phyloP scores from a whole-genome alignment of 2,797 vertebrate species.

The Semotilus atromaculatus region DNA sequence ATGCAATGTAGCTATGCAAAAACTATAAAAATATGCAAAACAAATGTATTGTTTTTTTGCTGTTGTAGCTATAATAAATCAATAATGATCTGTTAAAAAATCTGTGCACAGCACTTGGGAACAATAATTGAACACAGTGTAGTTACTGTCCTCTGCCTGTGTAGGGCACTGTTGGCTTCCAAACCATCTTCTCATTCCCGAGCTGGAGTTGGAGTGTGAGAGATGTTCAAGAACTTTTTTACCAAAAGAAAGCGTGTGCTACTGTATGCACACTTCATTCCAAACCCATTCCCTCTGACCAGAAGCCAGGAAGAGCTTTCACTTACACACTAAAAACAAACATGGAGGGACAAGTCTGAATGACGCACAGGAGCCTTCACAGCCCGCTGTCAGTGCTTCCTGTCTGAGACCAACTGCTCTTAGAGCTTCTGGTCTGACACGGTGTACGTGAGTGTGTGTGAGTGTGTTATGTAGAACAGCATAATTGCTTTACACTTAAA shows the following conservation, averaged over 20 bases:
- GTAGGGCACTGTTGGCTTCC: slow-evolving; percentile 55
- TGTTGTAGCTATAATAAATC: not conserved
- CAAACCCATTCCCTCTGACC: slow-evolving; percentile 48
- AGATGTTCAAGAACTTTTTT: slow-evolving; percentile 28
- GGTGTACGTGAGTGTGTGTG: slow-evolving; percentile 2
- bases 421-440: slow-evolving; percentile 17
- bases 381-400: slow-evolving; percentile 57
- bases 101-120: not conserved
- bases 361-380: slow-evolving; percentile 62
- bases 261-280: slow-evolving; percentile 57
- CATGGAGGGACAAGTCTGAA: slow-evolving; percentile 50
- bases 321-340: slow-evolving; percentile 62
- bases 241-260: slow-evolving; percentile 34
- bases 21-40: no score
- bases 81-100: not conserved
- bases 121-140: not conserved
- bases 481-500: not conserved
- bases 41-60: not conserved
- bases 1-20: no score
- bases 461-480: not conserved
- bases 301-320: slow-evolving; percentile 57
- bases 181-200: slow-evolving; percentile 14
- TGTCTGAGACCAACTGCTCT: slow-evolving; percentile 54
- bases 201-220: slow-evolving; percentile 17
- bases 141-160: slow-evolving; percentile 55